Conservation (phyloP, 2,888 invertebrate species). For the Xylota segnis region DNA sequence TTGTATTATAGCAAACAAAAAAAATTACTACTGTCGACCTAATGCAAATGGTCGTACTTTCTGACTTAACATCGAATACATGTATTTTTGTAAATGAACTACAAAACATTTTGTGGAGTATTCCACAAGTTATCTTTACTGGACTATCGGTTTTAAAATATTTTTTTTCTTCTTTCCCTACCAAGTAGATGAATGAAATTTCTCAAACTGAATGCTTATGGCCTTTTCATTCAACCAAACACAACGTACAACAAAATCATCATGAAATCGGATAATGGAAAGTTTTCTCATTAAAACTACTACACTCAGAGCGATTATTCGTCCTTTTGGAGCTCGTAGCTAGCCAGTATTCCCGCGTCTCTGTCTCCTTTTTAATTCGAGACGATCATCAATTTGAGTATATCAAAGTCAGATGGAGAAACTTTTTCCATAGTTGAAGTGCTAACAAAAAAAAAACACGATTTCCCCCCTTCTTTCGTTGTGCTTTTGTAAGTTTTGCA, state of each 20-base stretch:
- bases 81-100: too few relatives aligned
- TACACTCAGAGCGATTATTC: slow-evolving; percentile 9
- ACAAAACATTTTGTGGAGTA: background rate
- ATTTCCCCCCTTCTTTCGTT: background rate
- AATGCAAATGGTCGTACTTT: too few relatives aligned
- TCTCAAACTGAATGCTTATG: too few relatives aligned
- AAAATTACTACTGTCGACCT: too few relatives aligned
- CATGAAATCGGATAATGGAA: slow-evolving; percentile 66
- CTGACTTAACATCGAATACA: too few relatives aligned
- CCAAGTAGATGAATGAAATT: background rate
- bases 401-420: slow-evolving; percentile 71
- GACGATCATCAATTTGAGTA: slow-evolving; percentile 65
- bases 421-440: slow-evolving; percentile 41
- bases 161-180: too few relatives aligned
- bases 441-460: slow-evolving; percentile 1
- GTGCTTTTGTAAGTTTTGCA: background rate
- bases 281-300: slow-evolving; percentile 72
- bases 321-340: slow-evolving; percentile 26
- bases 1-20: too few relatives aligned
- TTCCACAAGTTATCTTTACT: background rate
- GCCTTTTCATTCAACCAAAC: slow-evolving; percentile 6
- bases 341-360: background rate
- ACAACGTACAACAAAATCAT: slow-evolving; percentile 30
- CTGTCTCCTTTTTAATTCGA: slow-evolving; percentile 45
- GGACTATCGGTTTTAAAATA: background rate